Evolutionary conservation across 2,113 vertebrate species (phyloP), one percentile per base, ranked within the genome.

Genomic region (Platanista minor): DNA sequence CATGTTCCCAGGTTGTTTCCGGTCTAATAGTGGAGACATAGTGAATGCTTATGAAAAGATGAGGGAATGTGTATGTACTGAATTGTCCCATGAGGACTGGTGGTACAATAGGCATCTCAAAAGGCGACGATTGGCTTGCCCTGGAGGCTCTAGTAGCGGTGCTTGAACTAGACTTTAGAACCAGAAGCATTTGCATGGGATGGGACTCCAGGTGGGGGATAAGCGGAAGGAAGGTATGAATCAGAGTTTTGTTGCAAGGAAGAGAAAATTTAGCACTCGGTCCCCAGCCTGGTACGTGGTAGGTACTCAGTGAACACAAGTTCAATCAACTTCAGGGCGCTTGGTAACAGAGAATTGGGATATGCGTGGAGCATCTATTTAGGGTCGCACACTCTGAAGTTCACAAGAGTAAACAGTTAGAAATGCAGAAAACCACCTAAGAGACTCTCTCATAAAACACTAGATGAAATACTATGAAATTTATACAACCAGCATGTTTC

Each of bases 401-500:
- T 74, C 64, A 23, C 33, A 78, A 62, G n/a, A 23, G 7, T 57
- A 29, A 90, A 84, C 61, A 69, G 41, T 75, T 59, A 52, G 39
- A 21, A 91, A 71, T 31, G 23, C 29, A 23, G 21, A 64, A 74
- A 86, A 46, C 8, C 43, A 49, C 59, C 21, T 59, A 33, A 43
- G 39, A 93, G 72, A 3, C 54, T 71, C 41, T 33, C 71, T 93
- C 43, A 21, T 64, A 61, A 89, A 90, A 83, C 27, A n/a, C 6
- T 17, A 46, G 43, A 39, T 61, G n/a, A 91, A 84, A 66, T 83
- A 41, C 77, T 21, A 36, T 67, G 80, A 90, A 92, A 90, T 71
- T 25, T 8, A 64, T 49, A 43, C 87, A 72, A 8, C 12, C 46
- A 62, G 46, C 33, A 7, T 3, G 8, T n/a, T 90, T 96, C 85